A percentile compares a stretch with the other conserved stretches of the same genome.
Evolutionary conservation across 1,140 invertebrate genomes (phyloP).

Genomic region (Atta colombica): DNA sequence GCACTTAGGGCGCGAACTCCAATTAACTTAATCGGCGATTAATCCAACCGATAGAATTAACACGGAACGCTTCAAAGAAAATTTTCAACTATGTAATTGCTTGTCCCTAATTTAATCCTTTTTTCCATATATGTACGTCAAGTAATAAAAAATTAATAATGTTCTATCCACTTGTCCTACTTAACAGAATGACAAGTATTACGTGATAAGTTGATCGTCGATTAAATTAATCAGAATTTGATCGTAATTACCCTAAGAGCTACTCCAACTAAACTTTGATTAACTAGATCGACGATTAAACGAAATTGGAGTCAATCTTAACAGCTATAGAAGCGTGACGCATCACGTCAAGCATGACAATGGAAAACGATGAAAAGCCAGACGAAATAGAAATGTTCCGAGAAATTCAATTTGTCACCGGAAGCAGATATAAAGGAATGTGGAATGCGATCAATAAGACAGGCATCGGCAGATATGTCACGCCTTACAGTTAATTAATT

Average conservation of each 20-base stretch:
- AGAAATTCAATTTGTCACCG: slow-evolving; percentile 83
- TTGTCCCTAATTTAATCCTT: not conserved
- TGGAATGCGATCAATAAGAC: slow-evolving; percentile 87
- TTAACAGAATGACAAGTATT: slow-evolving; percentile 1
- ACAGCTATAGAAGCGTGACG: slow-evolving; percentile 9
- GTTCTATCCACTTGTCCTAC: not conserved
- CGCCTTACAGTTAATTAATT: slow-evolving; percentile 84
- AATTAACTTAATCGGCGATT: slow-evolving; percentile 3
- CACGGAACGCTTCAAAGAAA: not conserved
- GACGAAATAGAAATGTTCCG: not conserved
- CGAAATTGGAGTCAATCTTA: not conserved
- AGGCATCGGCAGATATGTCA: slow-evolving; percentile 85
- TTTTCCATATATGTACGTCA: too few species aligned
- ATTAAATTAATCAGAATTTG: not conserved
- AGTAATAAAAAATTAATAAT: not conserved
- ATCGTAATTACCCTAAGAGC: not conserved
- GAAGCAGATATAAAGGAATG: slow-evolving; percentile 86
- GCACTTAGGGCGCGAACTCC: not conserved
- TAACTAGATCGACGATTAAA: slow-evolving; percentile 3
- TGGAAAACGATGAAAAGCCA: slow-evolving; percentile 1
- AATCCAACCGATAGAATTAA: not conserved
- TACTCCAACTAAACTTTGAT: not conserved
- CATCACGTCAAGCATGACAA: not conserved
- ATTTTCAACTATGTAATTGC: not conserved
- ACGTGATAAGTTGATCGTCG: not conserved